Evolutionary conservation across 2,888 invertebrate species (phyloP), one percentile per base, ranked within the genome.

Genomic region (Hemistola chrysoprasaria): DNA sequence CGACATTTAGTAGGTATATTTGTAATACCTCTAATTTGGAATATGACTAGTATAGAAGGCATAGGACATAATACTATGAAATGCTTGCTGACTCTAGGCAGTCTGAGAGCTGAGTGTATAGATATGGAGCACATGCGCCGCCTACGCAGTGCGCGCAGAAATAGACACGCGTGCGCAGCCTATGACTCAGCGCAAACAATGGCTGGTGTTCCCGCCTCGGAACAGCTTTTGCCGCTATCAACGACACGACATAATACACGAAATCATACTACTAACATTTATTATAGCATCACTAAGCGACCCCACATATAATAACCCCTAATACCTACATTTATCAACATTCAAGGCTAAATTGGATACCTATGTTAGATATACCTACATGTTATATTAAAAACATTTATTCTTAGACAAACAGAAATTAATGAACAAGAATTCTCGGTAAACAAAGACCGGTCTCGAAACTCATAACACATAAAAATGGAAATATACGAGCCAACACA

Each of bases 171-270:
- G 79, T 66, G 77, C 82, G 75, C 77, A 77, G 81, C 71, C 81
- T 62, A 59, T 86, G 85, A 85, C 73, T 86, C 84, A 85, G 66
- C 74, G 40, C 72, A 78, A 77, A 85, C 84, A 86, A 84, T 82
- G 76, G 63, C 64, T 65, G 71, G 71, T 68, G 76, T 74, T 74
- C 74, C 78, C 74, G 73, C 61, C 60, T 58, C 62, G 59, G 63
- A n/a, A 69, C 74, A 67, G 71, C 76, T 81, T 80, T 78, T 75
- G 74, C 74, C 68, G 68, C 67, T 63, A 63, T 56, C 60, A n/a
- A n/a, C n/a, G n/a, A n/a, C n/a, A n/a, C n/a, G n/a, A 32, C 22
- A 16, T 23, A 28, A 63, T 16, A 16, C 53, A 65, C 58, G 58
- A 64, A n/a, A n/a, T n/a, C n/a, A n/a, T n/a, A n/a, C n/a, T n/a